Conservation (phyloP, 64 coral and sea anemone species). For the Montipora capricornis region DNA sequence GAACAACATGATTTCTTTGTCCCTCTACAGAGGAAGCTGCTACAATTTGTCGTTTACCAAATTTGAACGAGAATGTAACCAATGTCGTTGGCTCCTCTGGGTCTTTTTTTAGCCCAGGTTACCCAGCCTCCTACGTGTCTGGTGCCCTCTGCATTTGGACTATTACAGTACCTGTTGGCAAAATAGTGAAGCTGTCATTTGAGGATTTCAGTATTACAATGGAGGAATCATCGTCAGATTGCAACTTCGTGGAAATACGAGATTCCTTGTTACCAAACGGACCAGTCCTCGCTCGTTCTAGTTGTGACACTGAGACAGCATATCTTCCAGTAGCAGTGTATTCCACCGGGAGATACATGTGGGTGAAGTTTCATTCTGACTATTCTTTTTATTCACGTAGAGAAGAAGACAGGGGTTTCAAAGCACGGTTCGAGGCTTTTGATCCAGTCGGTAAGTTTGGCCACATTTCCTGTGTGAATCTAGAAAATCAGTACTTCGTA, state of each 20-base stretch:
- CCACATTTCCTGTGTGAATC: no score
- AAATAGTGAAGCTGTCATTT: conserved; percentile 25
- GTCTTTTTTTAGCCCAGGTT: conserved; percentile 35
- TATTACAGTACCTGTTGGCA: conserved; percentile 29
- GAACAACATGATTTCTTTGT: background rate
- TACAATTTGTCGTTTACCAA: background rate
- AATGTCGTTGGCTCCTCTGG: conserved; percentile 18
- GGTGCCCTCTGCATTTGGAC: conserved; percentile 43
- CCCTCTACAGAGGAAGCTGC: background rate
- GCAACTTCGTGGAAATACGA: conserved; percentile 43
- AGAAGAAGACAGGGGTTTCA: background rate
- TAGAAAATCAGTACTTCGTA: no score
- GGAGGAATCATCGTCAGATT: background rate
- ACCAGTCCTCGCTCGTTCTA: background rate
- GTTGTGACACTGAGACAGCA: background rate
- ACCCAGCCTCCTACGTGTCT: conserved; percentile 18
- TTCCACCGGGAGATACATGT: conserved; percentile 11
- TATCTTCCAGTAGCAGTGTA: background rate
- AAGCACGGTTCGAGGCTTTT: conserved; percentile 4
- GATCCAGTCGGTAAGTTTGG: background rate
- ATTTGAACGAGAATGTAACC: background rate
- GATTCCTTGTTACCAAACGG: background rate
- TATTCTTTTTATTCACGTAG: background rate
- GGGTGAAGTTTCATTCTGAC: background rate
- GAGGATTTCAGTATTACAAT: conserved; percentile 36